These are phyloP conservation scores for Anastrepha obliqua DNA, from an alignment of 1,140 invertebrate species.

Conservation along the genomic window DNA sequence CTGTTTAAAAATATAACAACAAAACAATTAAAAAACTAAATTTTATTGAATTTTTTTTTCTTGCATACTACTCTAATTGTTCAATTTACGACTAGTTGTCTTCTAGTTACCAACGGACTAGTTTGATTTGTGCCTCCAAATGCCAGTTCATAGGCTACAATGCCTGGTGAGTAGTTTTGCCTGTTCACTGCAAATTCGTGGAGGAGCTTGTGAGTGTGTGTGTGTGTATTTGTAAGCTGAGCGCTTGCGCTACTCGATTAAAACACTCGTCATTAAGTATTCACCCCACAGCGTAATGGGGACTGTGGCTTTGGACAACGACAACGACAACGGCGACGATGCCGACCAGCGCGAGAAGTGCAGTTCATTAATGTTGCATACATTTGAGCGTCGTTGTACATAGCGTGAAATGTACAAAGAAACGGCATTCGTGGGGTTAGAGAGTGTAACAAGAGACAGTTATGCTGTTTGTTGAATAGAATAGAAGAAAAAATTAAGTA, in stretches of 20 bases:
- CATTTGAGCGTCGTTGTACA: neutral
- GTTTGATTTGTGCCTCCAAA: too few species aligned
- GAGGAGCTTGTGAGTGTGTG: neutral
- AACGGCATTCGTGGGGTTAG: too few species aligned
- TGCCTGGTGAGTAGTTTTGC: too few species aligned
- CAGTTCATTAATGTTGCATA: slow-evolving; percentile 44
- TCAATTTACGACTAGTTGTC: too few species aligned
- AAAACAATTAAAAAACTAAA: too few species aligned
- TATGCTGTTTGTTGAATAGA: slow-evolving; percentile 9
- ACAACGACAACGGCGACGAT: too few species aligned
- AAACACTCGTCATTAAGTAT: slow-evolving; percentile 45
- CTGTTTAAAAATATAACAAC: too few species aligned
- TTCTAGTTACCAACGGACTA: too few species aligned
- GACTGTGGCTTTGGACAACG: neutral
- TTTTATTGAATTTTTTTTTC: too few species aligned
- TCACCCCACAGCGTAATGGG: neutral
- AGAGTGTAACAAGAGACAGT: neutral
- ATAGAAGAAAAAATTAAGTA: neutral
- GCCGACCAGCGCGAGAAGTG: slow-evolving; percentile 10
- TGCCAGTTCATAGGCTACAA: too few species aligned
- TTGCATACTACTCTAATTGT: too few species aligned
- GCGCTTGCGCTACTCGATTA: slow-evolving; percentile 49
- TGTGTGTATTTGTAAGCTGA: neutral
- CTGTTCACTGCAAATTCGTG: neutral
- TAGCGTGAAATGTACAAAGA: too few species aligned